These are phyloP conservation scores for Nemotelus pantherinus DNA, from an alignment of 2,888 invertebrate genomes.

Conservation along the genomic window DNA sequence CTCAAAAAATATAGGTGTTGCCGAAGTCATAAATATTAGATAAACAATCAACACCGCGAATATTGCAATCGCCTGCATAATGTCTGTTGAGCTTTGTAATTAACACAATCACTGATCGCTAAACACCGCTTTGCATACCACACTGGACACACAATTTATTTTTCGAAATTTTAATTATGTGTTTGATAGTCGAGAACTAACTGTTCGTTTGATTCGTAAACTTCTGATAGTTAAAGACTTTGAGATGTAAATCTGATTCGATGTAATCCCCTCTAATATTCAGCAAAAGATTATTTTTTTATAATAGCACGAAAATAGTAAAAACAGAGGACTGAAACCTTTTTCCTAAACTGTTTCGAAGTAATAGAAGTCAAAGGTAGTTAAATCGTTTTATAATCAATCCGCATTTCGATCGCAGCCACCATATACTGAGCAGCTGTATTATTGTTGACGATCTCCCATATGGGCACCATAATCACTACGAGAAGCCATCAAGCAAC, in stretches of 20 bases:
- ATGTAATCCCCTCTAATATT: constrained; percentile 4
- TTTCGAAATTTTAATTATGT: constrained; percentile 10
- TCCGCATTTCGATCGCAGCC: too few relatives aligned
- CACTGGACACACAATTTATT: not conserved
- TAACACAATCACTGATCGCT: not conserved
- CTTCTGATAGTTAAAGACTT: constrained; percentile 38
- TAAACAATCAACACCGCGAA: constrained; percentile 22
- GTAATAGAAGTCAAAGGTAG: too few relatives aligned
- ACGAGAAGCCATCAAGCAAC: too few relatives aligned
- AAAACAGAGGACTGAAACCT: not conserved
- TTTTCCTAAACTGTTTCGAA: not conserved
- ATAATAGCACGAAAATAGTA: constrained; percentile 9
- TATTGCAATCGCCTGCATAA: constrained; percentile 7
- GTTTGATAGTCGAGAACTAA: constrained; percentile 34
- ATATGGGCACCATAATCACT: too few relatives aligned
- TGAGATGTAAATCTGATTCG: not conserved
- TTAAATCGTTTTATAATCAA: too few relatives aligned
- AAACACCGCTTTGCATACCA: too few relatives aligned
- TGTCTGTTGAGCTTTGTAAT: not conserved
- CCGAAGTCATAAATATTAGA: constrained; percentile 19
- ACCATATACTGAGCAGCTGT: not conserved
- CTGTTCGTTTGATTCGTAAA: constrained; percentile 26
- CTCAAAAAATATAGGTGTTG: constrained; percentile 34
- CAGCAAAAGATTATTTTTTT: not conserved
- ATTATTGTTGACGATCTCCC: not conserved